phyloP scores from a whole-genome alignment of 92 coral and sea anemone genomes.

The Umimayanthus chanpuru region DNA sequence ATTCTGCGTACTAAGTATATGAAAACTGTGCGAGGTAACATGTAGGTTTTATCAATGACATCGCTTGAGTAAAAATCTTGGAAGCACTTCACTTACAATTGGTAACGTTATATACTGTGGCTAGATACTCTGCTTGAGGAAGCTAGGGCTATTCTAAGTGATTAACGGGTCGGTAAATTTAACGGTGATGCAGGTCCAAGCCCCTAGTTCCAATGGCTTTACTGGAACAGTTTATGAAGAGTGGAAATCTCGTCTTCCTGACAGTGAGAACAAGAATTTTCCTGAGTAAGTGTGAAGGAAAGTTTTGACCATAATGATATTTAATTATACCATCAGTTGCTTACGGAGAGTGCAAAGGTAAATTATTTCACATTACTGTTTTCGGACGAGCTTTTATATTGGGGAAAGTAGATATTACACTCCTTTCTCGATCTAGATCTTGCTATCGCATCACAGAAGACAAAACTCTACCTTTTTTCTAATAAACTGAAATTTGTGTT shows the following conservation, averaged over 20 bases:
- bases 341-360: no score
- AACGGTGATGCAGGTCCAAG: constrained; percentile 34
- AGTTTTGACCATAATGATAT: not conserved
- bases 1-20: no score
- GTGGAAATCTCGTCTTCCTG: constrained; percentile 69
- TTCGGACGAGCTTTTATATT: no score
- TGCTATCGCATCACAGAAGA: no score
- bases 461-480: no score
- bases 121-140: not conserved
- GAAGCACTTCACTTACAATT: not conserved
- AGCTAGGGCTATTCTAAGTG: not conserved
- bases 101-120: not conserved
- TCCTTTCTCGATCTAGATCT: no score
- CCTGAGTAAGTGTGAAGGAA: constrained; percentile 58
- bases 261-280: constrained; percentile 43
- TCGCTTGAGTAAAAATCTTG: not conserved
- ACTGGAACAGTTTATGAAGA: constrained; percentile 63
- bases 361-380: no score
- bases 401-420: no score
- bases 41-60: not conserved
- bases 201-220: constrained; percentile 43
- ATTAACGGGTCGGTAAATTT: no score
- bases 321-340: no score
- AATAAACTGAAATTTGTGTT: no score
- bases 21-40: no score